Evolutionary conservation across 2,113 vertebrate genomes (phyloP).

Genomic region (Microcebus jonahi): DNA sequence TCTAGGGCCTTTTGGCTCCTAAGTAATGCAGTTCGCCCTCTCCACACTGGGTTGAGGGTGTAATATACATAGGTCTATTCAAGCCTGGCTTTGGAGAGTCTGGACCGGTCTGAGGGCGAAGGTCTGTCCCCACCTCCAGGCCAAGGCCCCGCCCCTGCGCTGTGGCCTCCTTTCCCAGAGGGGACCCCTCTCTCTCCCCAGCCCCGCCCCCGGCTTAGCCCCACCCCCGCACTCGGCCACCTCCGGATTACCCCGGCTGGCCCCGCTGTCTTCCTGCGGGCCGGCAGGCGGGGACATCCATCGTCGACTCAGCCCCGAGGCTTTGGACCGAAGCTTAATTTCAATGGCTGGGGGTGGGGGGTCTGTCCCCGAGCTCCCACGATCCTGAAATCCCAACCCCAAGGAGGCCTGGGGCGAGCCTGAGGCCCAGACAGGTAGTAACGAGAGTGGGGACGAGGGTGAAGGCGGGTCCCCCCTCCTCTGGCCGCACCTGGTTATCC

Average conservation of each 20-base stretch:
- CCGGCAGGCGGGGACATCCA: no score
- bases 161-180: no score
- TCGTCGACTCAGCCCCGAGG: no score
- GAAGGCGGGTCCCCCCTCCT: not conserved
- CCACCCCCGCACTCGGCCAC: not conserved
- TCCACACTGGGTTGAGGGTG: not conserved
- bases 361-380: not conserved
- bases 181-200: not conserved
- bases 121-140: not conserved
- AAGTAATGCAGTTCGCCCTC: not conserved
- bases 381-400: not conserved
- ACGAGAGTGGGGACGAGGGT: slow-evolving; percentile 75
- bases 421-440: not conserved
- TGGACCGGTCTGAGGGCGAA: not conserved
- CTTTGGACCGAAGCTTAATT: not conserved
- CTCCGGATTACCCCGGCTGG: rapidly evolving
- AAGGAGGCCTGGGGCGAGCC: not conserved
- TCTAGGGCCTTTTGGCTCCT: not conserved
- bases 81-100: not conserved
- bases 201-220: rapidly evolving
- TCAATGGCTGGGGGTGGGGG: not conserved
- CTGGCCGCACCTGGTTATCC: slow-evolving; percentile 94
- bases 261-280: no score
- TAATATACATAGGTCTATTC: not conserved
- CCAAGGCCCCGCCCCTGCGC: not conserved